phyloP scores from a whole-genome alignment of 2,797 vertebrate species.

The Etheostoma perlongum region DNA sequence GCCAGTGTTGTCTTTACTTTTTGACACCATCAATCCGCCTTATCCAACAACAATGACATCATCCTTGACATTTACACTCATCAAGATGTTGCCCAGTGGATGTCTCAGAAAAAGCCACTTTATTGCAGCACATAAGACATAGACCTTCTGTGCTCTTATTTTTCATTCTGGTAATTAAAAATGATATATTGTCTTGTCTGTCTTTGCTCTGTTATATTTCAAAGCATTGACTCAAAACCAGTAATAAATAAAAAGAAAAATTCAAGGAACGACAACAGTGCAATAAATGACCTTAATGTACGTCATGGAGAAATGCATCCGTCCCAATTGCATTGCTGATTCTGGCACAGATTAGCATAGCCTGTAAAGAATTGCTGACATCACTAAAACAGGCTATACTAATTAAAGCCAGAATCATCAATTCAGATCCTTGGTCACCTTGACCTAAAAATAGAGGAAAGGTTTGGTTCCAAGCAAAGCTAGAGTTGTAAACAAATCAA shows the following conservation, averaged over 20 bases:
- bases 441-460: constrained; percentile 58
- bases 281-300: constrained; percentile 43
- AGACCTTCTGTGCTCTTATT: neutral
- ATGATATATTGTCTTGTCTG: constrained; percentile 26
- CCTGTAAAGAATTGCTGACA: constrained; percentile 91
- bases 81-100: constrained; percentile 15
- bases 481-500: constrained; percentile 67
- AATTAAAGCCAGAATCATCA: constrained; percentile 87
- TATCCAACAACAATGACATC: constrained; percentile 49
- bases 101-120: constrained; percentile 47
- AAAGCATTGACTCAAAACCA: constrained; percentile 39
- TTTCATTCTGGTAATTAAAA: constrained; percentile 34
- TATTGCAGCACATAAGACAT: constrained; percentile 31
- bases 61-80: constrained; percentile 69
- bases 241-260: constrained; percentile 34
- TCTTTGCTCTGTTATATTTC: constrained; percentile 28
- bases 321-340: constrained; percentile 84
- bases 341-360: constrained; percentile 92
- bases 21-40: constrained; percentile 39
- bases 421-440: constrained; percentile 78
- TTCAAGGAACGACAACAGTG: constrained; percentile 33
- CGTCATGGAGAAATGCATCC: constrained; percentile 70
- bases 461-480: constrained; percentile 47
- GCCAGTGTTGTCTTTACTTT: neutral
- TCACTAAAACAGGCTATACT: constrained; percentile 87